A percentile compares a stretch with the other conserved stretches of the same genome.
phyloP scores from a whole-genome alignment of 2,888 invertebrate species.

The Drosophila testacea region DNA sequence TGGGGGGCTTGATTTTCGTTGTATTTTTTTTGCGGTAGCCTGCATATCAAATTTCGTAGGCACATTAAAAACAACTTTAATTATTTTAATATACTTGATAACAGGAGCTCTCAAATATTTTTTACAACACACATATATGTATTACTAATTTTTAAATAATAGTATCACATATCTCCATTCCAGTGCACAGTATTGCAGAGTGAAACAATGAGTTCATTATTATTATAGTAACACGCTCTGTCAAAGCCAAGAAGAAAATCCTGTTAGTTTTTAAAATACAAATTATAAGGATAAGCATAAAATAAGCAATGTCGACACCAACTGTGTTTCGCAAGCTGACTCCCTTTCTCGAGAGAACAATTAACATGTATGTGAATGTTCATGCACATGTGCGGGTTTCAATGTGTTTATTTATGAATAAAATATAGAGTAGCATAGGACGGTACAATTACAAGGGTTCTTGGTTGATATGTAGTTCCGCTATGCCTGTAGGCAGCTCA shows the following conservation, averaged over 20 bases:
- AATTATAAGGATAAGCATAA: slow-evolving; percentile 80
- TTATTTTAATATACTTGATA: no score
- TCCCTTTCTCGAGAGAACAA: slow-evolving; percentile 52
- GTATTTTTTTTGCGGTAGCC: no score
- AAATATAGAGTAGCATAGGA: slow-evolving; percentile 21
- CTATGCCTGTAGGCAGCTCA: slow-evolving; percentile 39
- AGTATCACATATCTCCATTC: neutral
- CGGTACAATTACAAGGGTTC: slow-evolving; percentile 40
- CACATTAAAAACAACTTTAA: no score
- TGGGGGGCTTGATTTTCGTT: no score
- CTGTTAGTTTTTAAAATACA: slow-evolving; percentile 76
- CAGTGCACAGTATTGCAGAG: neutral
- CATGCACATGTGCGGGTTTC: slow-evolving; percentile 16
- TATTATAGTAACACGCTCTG: slow-evolving; percentile 20
- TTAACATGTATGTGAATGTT: slow-evolving; percentile 39
- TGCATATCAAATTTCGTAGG: no score
- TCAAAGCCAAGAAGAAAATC: slow-evolving; percentile 64
- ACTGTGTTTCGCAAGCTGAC: slow-evolving; percentile 34
- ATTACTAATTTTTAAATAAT: no score
- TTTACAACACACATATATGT: no score
- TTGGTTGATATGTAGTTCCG: slow-evolving; percentile 44
- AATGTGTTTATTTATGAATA: slow-evolving; percentile 35
- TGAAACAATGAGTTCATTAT: neutral
- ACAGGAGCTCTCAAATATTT: no score
- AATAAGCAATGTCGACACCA: slow-evolving; percentile 47